phyloP scores from a whole-genome alignment of 2,888 invertebrate species.

The Brachyopa scutellaris region DNA sequence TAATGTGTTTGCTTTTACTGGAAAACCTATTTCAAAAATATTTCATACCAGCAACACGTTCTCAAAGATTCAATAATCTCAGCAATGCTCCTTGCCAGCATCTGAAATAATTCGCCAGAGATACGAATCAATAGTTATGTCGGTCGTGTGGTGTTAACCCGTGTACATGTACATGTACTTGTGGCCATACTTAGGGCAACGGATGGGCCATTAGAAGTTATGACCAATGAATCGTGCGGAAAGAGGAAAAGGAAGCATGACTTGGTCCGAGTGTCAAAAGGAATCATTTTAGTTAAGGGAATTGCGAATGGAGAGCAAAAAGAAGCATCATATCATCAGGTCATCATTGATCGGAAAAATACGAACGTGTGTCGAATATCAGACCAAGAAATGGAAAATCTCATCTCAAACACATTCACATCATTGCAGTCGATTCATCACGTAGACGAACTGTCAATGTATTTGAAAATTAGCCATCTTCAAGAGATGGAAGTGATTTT shows the following conservation, averaged over 20 bases:
- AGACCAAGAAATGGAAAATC: background rate
- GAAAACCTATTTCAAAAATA: background rate
- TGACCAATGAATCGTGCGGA: constrained; percentile 23
- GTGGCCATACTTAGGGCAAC: background rate
- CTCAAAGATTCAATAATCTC: background rate
- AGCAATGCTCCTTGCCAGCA: background rate
- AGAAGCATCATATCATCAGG: background rate
- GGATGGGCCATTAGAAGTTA: constrained; percentile 18
- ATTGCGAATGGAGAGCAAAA: background rate
- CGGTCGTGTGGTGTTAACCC: background rate
- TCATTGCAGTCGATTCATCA: background rate
- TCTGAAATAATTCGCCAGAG: background rate
- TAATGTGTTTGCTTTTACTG: no score
- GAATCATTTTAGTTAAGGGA: background rate
- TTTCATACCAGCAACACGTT: background rate
- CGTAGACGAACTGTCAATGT: constrained; percentile 2
- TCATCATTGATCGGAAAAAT: background rate
- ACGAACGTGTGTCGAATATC: constrained; percentile 1
- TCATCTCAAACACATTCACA: constrained; percentile 7
- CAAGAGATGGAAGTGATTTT: background rate
- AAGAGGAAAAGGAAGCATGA: constrained; percentile 14
- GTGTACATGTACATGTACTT: background rate
- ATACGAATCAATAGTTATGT: background rate
- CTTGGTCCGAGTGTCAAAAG: background rate
- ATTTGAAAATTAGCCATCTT: background rate